Base-by-base conservation (phyloP, 2,888 invertebrate species). In the Kuschelorhynchus macadamiae region DNA sequence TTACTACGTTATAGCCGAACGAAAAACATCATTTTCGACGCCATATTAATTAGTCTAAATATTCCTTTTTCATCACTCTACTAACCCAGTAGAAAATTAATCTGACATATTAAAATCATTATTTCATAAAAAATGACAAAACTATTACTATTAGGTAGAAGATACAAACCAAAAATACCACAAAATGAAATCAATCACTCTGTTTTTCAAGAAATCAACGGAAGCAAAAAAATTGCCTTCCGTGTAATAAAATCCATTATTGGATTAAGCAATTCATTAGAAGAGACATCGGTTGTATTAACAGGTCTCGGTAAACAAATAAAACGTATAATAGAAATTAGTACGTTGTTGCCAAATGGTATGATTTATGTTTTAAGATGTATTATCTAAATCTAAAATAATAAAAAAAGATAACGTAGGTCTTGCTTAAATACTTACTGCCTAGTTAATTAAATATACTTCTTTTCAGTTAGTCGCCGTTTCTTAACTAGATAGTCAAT, bases 181-280 rank as follows among this genome's bases (percentile, higher is more conserved):
- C 32, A 32, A 5, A 16, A 9, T 16, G 4, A 9, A 3, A 61
- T 61, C 61, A 52, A 62, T 62, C 62, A 62, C 46, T 55, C 62
- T 9, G 49, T 3, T 18, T 44, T 36, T 61, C 25, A 25, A 41
- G 32, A 56, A 56, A 63, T 56, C 55, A 63, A 56, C 56, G 44
- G 20, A 42, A 39, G 39, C 25, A 20, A 55, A 42, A 55, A 55
- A 41, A 12, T 25, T 7, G 36, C 2, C 4, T 46, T 12, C 20
- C 46, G 50, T 41, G 50, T 61, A 47, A 33, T 47, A 50, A 60
- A 60, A 50, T 60, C 47, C 56, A 63, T 63, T 63, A 63, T 56
- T 63, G 30, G 63, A 63, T 63, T 55, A 56, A 49, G 16, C 56
- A 63, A 56, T 63, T 63, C 56, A 63, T 63, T 63, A 63, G 55